Percentiles rank a stretch among this genome's conserved stretches.
These are phyloP conservation scores for Lathronympha strigana DNA, from an alignment of 2,888 invertebrate species.

Conservation along the genomic window DNA sequence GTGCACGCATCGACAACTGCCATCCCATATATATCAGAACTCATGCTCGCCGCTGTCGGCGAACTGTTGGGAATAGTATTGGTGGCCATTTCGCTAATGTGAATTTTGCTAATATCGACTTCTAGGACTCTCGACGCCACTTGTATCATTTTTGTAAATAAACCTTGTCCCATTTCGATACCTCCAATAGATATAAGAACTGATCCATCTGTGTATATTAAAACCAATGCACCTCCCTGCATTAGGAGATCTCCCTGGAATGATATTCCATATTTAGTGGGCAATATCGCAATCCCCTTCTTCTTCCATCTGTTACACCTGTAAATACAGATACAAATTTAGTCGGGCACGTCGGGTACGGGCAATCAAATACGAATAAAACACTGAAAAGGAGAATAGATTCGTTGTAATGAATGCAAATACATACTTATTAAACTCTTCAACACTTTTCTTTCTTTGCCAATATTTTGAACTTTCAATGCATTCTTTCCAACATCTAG, in stretches of 20 bases:
- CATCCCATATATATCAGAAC: slow-evolving; percentile 93
- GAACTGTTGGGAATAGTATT: slow-evolving; percentile 93
- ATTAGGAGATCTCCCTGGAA: slow-evolving; percentile 87
- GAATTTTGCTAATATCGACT: slow-evolving; percentile 86
- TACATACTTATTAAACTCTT: slow-evolving; percentile 88
- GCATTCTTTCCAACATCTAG: slow-evolving; percentile 91
- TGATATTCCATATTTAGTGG: slow-evolving; percentile 91
- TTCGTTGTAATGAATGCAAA: background rate
- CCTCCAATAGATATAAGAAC: slow-evolving; percentile 92
- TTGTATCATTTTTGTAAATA: slow-evolving; percentile 95
- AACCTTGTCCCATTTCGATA: slow-evolving; percentile 96
- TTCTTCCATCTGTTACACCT: slow-evolving; percentile 90
- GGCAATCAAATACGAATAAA: no score
- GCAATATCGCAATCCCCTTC: slow-evolving; percentile 88
- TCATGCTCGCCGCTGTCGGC: slow-evolving; percentile 90
- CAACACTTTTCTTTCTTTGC: slow-evolving; percentile 83
- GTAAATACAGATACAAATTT: slow-evolving; percentile 49
- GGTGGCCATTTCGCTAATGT: slow-evolving; percentile 89
- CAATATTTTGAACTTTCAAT: slow-evolving; percentile 86
- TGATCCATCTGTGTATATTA: slow-evolving; percentile 91
- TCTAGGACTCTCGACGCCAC: slow-evolving; percentile 88
- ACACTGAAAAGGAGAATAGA: slow-evolving; percentile 15
- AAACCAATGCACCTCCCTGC: slow-evolving; percentile 91
- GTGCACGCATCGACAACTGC: slow-evolving; percentile 91
- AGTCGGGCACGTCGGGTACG: no score